phyloP scores from a whole-genome alignment of 2,113 vertebrate genomes.

The Camelus dromedarius region DNA sequence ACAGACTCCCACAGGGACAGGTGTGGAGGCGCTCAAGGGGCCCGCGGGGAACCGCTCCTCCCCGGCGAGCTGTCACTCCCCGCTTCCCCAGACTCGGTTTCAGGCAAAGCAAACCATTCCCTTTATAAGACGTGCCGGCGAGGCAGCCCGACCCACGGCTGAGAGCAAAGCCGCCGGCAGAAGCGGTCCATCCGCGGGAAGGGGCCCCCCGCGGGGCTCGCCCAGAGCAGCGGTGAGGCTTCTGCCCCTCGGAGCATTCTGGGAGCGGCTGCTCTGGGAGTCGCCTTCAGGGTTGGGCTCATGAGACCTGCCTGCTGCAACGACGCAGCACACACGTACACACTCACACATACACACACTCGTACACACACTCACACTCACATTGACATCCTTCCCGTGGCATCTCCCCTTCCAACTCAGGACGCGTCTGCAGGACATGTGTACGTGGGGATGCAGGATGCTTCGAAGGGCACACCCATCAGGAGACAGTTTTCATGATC shows the following conservation, averaged over 20 bases:
- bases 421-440: too few relatives aligned
- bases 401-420: background rate
- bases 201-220: fast-evolving
- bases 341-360: background rate
- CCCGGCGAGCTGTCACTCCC: background rate
- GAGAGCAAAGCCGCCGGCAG: background rate
- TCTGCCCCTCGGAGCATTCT: fast-evolving
- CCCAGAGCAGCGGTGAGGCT: background rate
- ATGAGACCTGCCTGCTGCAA: background rate
- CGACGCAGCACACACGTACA: fast-evolving
- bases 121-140: background rate
- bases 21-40: background rate
- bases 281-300: background rate
- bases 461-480: background rate
- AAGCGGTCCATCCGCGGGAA: fast-evolving
- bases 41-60: background rate
- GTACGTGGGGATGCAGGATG: fast-evolving
- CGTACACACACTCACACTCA: background rate
- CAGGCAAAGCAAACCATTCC: background rate
- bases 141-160: fast-evolving
- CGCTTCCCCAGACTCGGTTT: background rate
- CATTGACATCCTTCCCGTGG: too few relatives aligned
- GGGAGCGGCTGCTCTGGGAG: background rate
- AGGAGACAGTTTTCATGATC: background rate
- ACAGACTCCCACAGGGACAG: background rate